Base-by-base conservation (phyloP, 2,113 vertebrate genomes). In the Pipra filicauda region DNA sequence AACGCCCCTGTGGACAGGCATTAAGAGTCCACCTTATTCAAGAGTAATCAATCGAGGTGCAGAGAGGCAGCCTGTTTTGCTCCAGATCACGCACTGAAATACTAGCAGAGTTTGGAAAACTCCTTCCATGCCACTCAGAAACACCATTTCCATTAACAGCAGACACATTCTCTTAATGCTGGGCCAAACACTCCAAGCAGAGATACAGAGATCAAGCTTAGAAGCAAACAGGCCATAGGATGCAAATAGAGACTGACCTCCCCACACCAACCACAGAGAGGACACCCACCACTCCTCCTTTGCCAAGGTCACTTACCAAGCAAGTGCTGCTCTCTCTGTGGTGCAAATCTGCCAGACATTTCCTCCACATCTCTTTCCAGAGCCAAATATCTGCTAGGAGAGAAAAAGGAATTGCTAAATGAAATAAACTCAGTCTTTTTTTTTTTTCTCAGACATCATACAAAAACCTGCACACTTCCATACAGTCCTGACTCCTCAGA, bases 41-140 rank as follows among this genome's bases (percentile, higher is more conserved):
- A 85, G 49, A 93, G 79, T 61, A 94, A 94, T 92, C 92, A 84
- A 75, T 87, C 1, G 20, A 57, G 67, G 83, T 44, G 76, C 4
- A 1, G 73, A 73, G 43, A 88, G 76, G 70, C 73, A 89, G 94
- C 62, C 76, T 22, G 70, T 57, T 96, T 59, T 91, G 85, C 79
- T 92, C 92, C 86, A 93, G 66, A 87, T 91, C 88, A 91, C 13
- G 71, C 73, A 54, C 80, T 92, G 88, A 96, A 95, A 95, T 48
- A 89, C 52, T 15, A 88, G 70, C 62, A 79, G 85, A 89, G 84
- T 23, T 92, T 82, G 70, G 86, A 91, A 93, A 89, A 80, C 66
- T 86, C 61, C 44, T 72, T 81, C 49, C 70, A 70, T 44, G 51
- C 61, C 79, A 91, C 61, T 67, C 79, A 92, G 33, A 93, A 91